These are phyloP conservation scores for Aphidius ervi DNA, from an alignment of 1,140 invertebrate genomes.

Conservation along the genomic window DNA sequence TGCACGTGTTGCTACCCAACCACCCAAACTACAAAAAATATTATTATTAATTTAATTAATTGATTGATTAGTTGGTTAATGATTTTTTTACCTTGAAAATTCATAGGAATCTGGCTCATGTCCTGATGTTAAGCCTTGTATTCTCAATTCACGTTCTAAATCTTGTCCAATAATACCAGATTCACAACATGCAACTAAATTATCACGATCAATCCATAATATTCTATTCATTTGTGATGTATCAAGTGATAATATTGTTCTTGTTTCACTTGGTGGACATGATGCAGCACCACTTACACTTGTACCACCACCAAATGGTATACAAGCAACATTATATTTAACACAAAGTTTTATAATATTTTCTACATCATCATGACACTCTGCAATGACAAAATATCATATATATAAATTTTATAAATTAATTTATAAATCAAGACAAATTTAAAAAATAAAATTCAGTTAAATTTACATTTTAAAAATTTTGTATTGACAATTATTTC, in stretches of 20 bases:
- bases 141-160: slow-evolving; percentile 71
- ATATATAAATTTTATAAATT: background rate
- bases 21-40: slow-evolving; percentile 71
- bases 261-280: slow-evolving; percentile 75
- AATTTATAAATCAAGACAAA: background rate
- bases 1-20: slow-evolving; percentile 98
- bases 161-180: slow-evolving; percentile 94
- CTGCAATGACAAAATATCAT: slow-evolving; percentile 34
- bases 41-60: background rate
- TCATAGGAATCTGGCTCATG: slow-evolving; percentile 98
- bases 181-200: slow-evolving; percentile 80
- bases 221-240: slow-evolving; percentile 95
- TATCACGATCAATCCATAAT: slow-evolving; percentile 90
- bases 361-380: slow-evolving; percentile 76
- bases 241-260: slow-evolving; percentile 88
- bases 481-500: too few species aligned
- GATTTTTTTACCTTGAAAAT: slow-evolving; percentile 67
- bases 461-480: too few species aligned
- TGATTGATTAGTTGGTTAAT: too few species aligned
- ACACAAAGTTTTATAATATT: slow-evolving; percentile 76
- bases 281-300: slow-evolving; percentile 88
- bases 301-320: slow-evolving; percentile 95
- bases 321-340: slow-evolving; percentile 75
- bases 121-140: slow-evolving; percentile 73
- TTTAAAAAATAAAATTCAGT: background rate